Base-by-base conservation (phyloP, 2,888 invertebrate species). In the Octodonta nipae region DNA sequence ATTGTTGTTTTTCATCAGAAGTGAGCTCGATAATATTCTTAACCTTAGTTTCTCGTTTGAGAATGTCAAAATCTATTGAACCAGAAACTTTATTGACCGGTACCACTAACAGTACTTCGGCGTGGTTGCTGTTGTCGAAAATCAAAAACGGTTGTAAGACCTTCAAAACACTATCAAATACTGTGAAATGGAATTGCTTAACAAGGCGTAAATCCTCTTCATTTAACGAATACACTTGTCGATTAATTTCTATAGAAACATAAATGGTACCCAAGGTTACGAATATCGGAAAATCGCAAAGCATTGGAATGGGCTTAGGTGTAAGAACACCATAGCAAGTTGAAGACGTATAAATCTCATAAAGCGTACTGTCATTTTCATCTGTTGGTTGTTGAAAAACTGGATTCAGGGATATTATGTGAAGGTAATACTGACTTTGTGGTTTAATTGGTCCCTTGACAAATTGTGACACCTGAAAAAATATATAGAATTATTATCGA, bases 281-380 rank as follows among this genome's bases (percentile, higher is more conserved):
- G 52, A 73, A 91, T 41, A 85, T 67, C 0, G 86, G 80, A 56
- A 87, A 88, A 15, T 62, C 54, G 40, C 77, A 75, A 15, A 83
- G 50, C 20, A 61, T 51, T 0, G 79, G 77, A 41, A 84, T 54
- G 3, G 55, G 55, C 8, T 74, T 65, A 1, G 68, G 56, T 0
- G 80, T 72, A 1, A 85, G 50, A 16, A 85, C 61, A 0, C 75
- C 83, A 49, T 66, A 85, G 3, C 71, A 71, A 4, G 69, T 54
- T 1, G 56, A 41, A 2, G 61, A 58, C 5, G 58, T 45, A 1
- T 78, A 56, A 8, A 77, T 52, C 12, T 73, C 54, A 41, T 69
- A 70, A 32, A 78, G 59, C 0, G 67, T 51, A 15, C 67, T 62
- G 1, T 74, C 63, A 3, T 70, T 64, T 13, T 61, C 56, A 0